Evolutionary conservation across 2,888 invertebrate genomes (phyloP).

Genomic region (Zelleria hepariella): DNA sequence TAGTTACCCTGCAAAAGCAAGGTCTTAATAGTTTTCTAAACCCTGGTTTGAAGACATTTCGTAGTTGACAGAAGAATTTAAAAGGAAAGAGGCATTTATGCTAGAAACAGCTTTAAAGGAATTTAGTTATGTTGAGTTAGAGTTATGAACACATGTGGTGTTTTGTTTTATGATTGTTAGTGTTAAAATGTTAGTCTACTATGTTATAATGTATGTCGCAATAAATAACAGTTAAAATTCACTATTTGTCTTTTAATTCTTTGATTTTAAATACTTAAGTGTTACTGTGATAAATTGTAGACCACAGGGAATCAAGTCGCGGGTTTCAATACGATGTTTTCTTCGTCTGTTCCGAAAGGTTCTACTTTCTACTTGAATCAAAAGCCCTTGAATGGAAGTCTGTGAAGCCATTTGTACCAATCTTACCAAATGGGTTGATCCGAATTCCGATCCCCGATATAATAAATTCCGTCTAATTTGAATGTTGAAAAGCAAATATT

Average conservation of each 20-base stretch:
- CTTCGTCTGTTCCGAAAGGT: too few species aligned
- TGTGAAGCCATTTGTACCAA: too few species aligned
- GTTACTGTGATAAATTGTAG: neutral
- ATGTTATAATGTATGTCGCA: neutral
- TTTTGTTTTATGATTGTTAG: slow-evolving; percentile 35
- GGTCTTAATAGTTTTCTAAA: neutral
- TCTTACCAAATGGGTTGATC: too few species aligned
- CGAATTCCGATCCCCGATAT: too few species aligned
- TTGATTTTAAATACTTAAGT: neutral
- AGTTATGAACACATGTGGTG: slow-evolving; percentile 30
- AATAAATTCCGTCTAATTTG: too few species aligned
- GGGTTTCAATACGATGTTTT: neutral
- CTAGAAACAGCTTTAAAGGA: slow-evolving; percentile 55
- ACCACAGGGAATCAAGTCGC: neutral
- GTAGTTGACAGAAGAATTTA: neutral
- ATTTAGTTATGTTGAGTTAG: too few species aligned
- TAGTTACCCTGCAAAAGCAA: neutral
- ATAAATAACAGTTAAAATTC: slow-evolving; percentile 1
- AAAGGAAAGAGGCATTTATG: slow-evolving; percentile 39
- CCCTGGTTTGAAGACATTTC: neutral
- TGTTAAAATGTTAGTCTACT: slow-evolving; percentile 18
- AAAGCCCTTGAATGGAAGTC: too few species aligned
- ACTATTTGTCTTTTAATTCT: neutral
- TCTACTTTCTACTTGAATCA: too few species aligned
- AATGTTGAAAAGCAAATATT: too few species aligned